Percentiles rank a stretch among this genome's conserved stretches.
Evolutionary conservation across 1,140 invertebrate genomes (phyloP).

Genomic region (Bombus fervidus): DNA sequence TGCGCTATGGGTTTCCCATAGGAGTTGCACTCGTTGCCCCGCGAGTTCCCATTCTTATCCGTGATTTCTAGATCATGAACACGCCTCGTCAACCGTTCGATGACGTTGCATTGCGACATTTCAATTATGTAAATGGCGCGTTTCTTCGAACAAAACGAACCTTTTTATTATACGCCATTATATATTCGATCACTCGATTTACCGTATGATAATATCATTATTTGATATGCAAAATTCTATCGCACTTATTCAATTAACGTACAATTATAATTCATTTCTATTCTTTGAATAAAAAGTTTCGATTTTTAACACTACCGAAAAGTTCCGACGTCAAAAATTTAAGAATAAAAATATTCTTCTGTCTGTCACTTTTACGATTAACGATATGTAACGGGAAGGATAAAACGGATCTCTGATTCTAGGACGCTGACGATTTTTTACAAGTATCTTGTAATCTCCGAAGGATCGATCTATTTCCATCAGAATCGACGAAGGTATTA

Average conservation of each 20-base stretch:
- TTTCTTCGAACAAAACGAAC: not conserved
- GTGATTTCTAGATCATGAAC: slow-evolving; percentile 3
- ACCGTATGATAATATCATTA: not conserved
- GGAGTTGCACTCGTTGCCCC: not conserved
- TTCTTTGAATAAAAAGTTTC: not conserved
- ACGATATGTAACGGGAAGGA: not conserved
- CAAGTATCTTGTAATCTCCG: not conserved
- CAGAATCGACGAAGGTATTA: slow-evolving; percentile 41
- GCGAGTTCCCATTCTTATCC: not conserved
- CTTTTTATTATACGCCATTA: not conserved
- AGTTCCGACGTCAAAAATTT: not conserved
- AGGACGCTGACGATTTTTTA: no score
- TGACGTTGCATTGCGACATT: not conserved
- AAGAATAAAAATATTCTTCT: not conserved
- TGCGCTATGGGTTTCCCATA: not conserved
- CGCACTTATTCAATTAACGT: not conserved
- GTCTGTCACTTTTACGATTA: no score
- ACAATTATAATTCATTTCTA: not conserved
- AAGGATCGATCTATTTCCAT: slow-evolving; percentile 3
- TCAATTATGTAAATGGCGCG: slow-evolving; percentile 11
- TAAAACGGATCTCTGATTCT: not conserved
- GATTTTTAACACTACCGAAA: not conserved
- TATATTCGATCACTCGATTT: not conserved
- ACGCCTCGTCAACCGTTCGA: not conserved
- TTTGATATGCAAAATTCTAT: not conserved